Conservation (phyloP, 2,113 vertebrate species). For the Tragelaphus buxtoni region DNA sequence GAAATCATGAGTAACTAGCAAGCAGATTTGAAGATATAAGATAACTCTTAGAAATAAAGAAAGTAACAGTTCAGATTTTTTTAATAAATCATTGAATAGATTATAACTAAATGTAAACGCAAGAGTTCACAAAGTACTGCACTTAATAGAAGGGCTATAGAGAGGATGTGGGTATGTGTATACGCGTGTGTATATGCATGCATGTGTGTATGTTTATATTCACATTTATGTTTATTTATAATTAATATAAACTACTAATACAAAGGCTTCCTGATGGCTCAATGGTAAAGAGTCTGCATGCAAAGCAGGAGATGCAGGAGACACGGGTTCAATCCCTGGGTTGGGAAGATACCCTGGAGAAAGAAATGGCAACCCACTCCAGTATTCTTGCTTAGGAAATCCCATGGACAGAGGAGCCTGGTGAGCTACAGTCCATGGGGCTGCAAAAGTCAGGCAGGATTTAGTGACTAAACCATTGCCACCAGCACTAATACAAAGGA, state of each 20-base stretch:
- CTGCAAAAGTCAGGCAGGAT: rapidly evolving
- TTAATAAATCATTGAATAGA: not conserved
- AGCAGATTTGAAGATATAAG: not conserved
- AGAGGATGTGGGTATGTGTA: rapidly evolving
- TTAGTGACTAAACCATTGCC: not conserved
- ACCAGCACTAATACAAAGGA: not conserved
- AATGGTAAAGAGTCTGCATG: not conserved
- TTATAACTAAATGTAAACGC: not conserved
- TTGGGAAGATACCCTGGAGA: not conserved
- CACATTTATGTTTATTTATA: not conserved
- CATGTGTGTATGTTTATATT: not conserved
- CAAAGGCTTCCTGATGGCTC: not conserved
- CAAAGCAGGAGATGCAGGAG: not conserved
- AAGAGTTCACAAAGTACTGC: not conserved
- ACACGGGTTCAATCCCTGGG: not conserved
- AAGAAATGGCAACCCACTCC: not conserved
- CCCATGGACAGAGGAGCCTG: not conserved
- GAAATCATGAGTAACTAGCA: not conserved
- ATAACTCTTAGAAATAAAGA: not conserved
- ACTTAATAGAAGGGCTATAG: not conserved
- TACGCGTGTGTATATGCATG: rapidly evolving
- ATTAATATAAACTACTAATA: not conserved
- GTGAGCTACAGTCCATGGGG: not conserved
- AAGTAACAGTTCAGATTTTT: not conserved
- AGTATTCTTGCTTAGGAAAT: not conserved